phyloP scores from a whole-genome alignment of 2,113 vertebrate genomes.

The Chamaea fasciata region DNA sequence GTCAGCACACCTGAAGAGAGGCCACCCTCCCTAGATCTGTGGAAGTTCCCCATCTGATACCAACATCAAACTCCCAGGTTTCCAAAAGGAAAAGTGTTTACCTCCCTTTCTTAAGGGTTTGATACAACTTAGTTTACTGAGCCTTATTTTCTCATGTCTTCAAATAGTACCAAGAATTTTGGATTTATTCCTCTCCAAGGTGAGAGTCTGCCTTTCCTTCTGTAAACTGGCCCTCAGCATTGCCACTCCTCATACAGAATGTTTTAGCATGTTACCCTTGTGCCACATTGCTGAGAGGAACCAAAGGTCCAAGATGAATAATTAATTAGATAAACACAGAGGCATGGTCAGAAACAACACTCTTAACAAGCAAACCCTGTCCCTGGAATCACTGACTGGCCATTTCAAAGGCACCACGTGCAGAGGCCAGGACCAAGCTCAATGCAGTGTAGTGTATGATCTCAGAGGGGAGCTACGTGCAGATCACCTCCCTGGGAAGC shows the following conservation, averaged over 20 bases:
- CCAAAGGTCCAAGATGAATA: neutral
- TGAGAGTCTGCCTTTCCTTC: neutral
- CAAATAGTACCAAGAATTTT: neutral
- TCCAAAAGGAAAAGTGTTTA: neutral
- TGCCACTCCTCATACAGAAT: neutral
- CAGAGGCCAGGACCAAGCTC: neutral
- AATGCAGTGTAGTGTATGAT: neutral
- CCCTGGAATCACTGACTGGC: neutral
- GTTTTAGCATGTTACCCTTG: neutral
- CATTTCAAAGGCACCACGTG: neutral
- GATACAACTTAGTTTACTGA: neutral
- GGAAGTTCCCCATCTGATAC: neutral
- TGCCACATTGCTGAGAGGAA: neutral
- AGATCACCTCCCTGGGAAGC: neutral
- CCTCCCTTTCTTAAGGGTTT: neutral
- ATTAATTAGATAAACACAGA: neutral
- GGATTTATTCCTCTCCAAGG: neutral
- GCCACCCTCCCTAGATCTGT: neutral
- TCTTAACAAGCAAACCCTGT: neutral
- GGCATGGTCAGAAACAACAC: fast-evolving
- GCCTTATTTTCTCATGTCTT: neutral
- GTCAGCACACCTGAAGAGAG: neutral
- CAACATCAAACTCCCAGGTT: neutral
- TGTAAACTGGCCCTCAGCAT: fast-evolving
- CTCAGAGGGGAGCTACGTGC: neutral